Percentiles rank a stretch among this genome's conserved stretches.
phyloP scores from a whole-genome alignment of 2,888 invertebrate species.

The Hypolimnas misippus region DNA sequence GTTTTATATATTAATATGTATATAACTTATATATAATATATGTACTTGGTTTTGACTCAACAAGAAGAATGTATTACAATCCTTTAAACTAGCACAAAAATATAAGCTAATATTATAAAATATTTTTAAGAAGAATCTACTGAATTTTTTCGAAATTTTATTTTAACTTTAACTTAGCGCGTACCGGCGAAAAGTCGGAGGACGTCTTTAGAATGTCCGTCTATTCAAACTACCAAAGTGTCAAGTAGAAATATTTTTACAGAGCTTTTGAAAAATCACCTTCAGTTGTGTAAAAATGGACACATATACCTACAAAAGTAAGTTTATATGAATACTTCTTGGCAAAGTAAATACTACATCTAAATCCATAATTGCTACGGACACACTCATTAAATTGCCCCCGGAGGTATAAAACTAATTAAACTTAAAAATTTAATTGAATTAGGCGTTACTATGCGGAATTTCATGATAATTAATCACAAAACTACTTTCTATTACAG shows the following conservation, averaged over 20 bases:
- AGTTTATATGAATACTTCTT: no score
- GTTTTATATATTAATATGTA: no score
- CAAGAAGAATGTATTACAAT: neutral
- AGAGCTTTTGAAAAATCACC: conserved; percentile 2
- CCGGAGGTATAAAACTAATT: no score
- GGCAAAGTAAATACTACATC: no score
- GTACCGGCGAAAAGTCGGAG: conserved; percentile 5
- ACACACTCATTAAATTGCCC: no score
- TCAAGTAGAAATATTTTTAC: conserved; percentile 6
- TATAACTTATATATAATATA: no score
- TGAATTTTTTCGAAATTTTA: neutral
- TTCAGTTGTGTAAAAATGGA: neutral
- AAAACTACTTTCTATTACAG: no score
- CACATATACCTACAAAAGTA: no score
- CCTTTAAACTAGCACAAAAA: neutral
- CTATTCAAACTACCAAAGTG: conserved; percentile 3
- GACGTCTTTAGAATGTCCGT: conserved; percentile 1
- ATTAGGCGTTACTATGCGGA: no score
- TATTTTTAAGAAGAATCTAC: conserved; percentile 11
- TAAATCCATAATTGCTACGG: no score
- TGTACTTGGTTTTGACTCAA: conserved; percentile 14
- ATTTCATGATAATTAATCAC: no score
- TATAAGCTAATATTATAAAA: conserved; percentile 7
- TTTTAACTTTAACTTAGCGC: conserved; percentile 6
- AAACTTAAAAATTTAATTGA: no score